These are phyloP conservation scores for Drosophila kambysellisi DNA, from an alignment of 2,888 invertebrate genomes.

Conservation along the genomic window DNA sequence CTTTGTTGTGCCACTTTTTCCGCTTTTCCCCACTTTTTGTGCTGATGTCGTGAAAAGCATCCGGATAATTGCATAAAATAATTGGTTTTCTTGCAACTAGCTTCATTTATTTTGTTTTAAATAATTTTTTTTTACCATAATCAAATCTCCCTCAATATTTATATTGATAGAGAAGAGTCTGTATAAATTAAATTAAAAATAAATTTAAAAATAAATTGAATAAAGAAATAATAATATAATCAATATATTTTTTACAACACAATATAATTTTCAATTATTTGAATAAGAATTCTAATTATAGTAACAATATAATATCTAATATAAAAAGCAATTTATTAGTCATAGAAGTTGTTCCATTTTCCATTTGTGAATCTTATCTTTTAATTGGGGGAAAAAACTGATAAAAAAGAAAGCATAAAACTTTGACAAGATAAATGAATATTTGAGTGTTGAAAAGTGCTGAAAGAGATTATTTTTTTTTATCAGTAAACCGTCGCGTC, in stretches of 20 bases:
- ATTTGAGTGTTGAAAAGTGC: neutral
- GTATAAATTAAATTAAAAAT: too few species aligned
- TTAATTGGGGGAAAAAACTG: constrained; percentile 16
- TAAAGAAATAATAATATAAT: too few species aligned
- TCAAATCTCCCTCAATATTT: neutral
- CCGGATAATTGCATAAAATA: neutral
- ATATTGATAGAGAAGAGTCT: too few species aligned
- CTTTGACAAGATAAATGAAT: neutral
- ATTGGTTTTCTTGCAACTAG: neutral
- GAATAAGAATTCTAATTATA: neutral
- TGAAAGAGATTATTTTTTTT: neutral
- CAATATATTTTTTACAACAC: too few species aligned
- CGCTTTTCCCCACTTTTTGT: neutral
- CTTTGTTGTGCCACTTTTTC: neutral
- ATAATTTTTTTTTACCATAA: neutral
- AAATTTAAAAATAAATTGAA: too few species aligned
- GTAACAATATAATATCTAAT: neutral
- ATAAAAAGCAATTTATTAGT: neutral
- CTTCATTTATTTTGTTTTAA: neutral
- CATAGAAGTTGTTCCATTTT: neutral
- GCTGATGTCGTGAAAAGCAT: neutral
- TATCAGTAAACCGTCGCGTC: neutral
- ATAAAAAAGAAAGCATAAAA: neutral
- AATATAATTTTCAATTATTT: neutral
- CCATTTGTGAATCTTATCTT: constrained; percentile 13